Conservation (phyloP, 2,113 vertebrate genomes). For the Lepisosteus osseus region DNA sequence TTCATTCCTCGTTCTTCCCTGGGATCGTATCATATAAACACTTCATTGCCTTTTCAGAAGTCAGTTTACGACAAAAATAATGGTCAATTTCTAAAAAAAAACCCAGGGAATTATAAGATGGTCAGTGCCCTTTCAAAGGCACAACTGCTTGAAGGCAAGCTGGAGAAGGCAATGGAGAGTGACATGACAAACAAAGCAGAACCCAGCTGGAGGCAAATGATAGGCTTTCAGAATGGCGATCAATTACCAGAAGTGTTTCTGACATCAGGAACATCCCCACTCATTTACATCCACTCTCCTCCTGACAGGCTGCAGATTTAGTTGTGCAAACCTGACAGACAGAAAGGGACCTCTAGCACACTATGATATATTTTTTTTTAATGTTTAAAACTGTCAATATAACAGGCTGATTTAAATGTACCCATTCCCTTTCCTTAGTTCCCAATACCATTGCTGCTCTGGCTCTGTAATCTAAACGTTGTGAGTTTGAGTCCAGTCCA, state of each 20-base stretch:
- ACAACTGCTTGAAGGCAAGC: slow-evolving; percentile 23
- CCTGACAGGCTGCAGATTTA: neutral
- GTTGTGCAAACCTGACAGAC: neutral
- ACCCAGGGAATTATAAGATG: neutral
- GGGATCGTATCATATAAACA: too few species aligned
- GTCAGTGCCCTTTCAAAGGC: slow-evolving; percentile 9
- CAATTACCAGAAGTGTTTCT: slow-evolving; percentile 8
- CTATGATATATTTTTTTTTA: too few species aligned
- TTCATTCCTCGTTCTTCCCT: too few species aligned
- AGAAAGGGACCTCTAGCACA: slow-evolving; percentile 1
- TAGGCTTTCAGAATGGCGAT: slow-evolving; percentile 20
- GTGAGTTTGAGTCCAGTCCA: too few species aligned
- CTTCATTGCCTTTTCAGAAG: too few species aligned
- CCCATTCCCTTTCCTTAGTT: too few species aligned
- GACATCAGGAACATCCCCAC: slow-evolving; percentile 5
- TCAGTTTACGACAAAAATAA: too few species aligned
- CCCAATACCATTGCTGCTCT: too few species aligned
- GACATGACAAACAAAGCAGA: slow-evolving; percentile 20
- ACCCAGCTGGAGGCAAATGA: slow-evolving; percentile 17
- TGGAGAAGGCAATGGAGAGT: slow-evolving; percentile 8
- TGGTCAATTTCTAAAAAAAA: too few species aligned
- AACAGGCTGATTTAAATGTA: too few species aligned
- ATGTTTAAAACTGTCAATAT: too few species aligned
- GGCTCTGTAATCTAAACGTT: too few species aligned
- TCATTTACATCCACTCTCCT: slow-evolving; percentile 3